Evolutionary conservation across 2,888 invertebrate species (phyloP).

Genomic region (Operophtera brumata): DNA sequence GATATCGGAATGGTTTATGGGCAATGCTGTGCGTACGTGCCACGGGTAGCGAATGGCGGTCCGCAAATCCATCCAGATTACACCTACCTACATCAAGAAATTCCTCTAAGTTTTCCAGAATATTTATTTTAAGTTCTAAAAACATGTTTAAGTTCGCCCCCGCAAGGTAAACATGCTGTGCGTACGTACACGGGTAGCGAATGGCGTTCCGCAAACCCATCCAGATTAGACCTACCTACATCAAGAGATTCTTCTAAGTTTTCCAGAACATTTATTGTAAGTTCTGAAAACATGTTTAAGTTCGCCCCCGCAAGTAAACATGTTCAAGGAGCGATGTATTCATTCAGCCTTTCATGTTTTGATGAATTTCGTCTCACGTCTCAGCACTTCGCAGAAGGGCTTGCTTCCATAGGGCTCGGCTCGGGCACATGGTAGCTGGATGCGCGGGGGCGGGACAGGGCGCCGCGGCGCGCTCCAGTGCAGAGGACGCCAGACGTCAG

Average conservation of each 20-base stretch:
- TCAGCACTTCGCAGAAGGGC: conserved; percentile 45
- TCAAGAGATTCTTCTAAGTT: background rate
- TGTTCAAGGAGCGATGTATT: conserved; percentile 19
- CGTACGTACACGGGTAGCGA: conserved; percentile 55
- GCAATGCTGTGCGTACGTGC: conserved; percentile 60
- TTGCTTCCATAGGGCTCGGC: conserved; percentile 62
- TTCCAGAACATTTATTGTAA: conserved; percentile 4
- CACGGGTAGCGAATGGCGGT: conserved; percentile 45
- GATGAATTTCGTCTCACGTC: conserved; percentile 58
- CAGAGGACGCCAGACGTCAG: conserved; percentile 57
- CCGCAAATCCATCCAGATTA: conserved; percentile 27
- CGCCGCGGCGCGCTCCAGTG: conserved; percentile 50
- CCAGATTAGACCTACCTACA: background rate
- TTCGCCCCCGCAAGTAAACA: conserved; percentile 7
- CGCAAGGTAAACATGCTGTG: conserved; percentile 39
- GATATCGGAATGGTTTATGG: conserved; percentile 68
- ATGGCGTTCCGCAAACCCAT: conserved; percentile 40
- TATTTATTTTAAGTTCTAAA: conserved; percentile 2
- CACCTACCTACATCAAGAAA: conserved; percentile 1
- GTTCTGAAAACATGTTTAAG: background rate
- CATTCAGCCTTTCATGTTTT: conserved; percentile 49
- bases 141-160: conserved; percentile 1
- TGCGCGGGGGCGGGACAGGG: conserved; percentile 71
- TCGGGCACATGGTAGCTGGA: conserved; percentile 42
- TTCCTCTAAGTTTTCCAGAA: background rate